Conservation (phyloP, 2,888 invertebrate species). For the Sarcophaga subvicina region DNA sequence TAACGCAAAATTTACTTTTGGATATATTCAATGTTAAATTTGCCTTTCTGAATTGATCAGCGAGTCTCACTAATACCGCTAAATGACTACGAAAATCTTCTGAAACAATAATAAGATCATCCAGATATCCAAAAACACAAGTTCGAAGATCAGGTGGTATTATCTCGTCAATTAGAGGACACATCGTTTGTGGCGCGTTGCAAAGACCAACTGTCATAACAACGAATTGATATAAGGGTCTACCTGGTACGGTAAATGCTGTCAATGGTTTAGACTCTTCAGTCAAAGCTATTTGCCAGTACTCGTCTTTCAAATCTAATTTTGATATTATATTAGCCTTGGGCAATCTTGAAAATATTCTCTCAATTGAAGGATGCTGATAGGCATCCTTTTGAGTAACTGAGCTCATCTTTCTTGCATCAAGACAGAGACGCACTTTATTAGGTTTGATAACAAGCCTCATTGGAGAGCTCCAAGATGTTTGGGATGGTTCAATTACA, state of each 20-base stretch:
- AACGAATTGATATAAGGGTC: constrained; percentile 66
- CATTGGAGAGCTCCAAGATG: constrained; percentile 47
- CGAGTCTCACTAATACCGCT: constrained; percentile 51
- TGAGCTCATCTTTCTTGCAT: constrained; percentile 55
- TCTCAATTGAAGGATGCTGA: constrained; percentile 55
- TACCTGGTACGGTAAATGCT: constrained; percentile 64
- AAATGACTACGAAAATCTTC: constrained; percentile 58
- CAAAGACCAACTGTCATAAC: constrained; percentile 13
- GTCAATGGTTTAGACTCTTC: constrained; percentile 54
- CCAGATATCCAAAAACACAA: constrained; percentile 57
- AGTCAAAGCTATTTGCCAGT: constrained; percentile 57
- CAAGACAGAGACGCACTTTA: constrained; percentile 54
- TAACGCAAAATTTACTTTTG: constrained; percentile 66
- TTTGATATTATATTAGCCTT: constrained; percentile 57
- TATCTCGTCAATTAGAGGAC: constrained; percentile 28
- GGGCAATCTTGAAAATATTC: constrained; percentile 52
- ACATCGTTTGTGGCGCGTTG: constrained; percentile 62
- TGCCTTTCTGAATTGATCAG: constrained; percentile 47
- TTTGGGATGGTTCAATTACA: constrained; percentile 12
- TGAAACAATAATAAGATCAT: constrained; percentile 58
- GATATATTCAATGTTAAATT: constrained; percentile 65
- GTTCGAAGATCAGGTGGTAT: constrained; percentile 52
- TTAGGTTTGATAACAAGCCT: constrained; percentile 49
- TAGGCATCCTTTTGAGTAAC: constrained; percentile 50
- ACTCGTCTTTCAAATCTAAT: constrained; percentile 58